Conservation (phyloP, 2,113 vertebrate species). For the Acrocephalus kingi region DNA sequence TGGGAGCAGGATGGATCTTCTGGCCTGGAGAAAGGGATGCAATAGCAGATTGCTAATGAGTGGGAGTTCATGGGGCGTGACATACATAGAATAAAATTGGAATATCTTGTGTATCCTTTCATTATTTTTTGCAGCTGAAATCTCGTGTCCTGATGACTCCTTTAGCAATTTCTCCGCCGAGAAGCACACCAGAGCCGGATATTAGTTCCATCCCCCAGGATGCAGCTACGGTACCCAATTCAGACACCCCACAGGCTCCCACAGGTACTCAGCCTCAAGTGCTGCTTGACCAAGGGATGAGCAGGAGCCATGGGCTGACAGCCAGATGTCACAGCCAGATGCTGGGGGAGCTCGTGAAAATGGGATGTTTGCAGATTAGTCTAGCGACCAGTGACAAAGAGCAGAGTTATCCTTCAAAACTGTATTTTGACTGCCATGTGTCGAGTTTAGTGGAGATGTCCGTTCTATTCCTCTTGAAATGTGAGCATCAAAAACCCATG, state of each 20-base stretch:
- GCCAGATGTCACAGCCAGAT: neutral
- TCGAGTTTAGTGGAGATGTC: neutral
- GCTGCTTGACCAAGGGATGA: neutral
- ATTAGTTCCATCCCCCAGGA: slow-evolving; percentile 93
- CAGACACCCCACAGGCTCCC: slow-evolving; percentile 83
- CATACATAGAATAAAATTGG: neutral
- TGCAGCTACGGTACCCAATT: slow-evolving; percentile 87
- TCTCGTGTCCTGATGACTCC: slow-evolving; percentile 88
- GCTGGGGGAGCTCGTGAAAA: neutral
- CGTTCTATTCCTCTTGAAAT: neutral
- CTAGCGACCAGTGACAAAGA: neutral
- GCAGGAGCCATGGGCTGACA: neutral
- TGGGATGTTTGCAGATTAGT: neutral
- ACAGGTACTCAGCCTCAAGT: slow-evolving; percentile 79
- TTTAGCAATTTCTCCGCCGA: slow-evolving; percentile 85
- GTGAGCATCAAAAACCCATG: neutral
- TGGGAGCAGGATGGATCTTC: neutral
- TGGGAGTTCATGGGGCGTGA: slow-evolving; percentile 2
- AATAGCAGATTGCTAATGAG: slow-evolving; percentile 15
- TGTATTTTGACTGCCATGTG: neutral
- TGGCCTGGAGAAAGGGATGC: neutral
- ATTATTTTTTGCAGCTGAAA: slow-evolving; percentile 84
- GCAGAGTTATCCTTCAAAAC: neutral
- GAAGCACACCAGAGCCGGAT: slow-evolving; percentile 90
- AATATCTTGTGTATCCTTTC: neutral